Evolutionary conservation across 2,797 vertebrate genomes (phyloP).

Genomic region (Ficedula albicollis): DNA sequence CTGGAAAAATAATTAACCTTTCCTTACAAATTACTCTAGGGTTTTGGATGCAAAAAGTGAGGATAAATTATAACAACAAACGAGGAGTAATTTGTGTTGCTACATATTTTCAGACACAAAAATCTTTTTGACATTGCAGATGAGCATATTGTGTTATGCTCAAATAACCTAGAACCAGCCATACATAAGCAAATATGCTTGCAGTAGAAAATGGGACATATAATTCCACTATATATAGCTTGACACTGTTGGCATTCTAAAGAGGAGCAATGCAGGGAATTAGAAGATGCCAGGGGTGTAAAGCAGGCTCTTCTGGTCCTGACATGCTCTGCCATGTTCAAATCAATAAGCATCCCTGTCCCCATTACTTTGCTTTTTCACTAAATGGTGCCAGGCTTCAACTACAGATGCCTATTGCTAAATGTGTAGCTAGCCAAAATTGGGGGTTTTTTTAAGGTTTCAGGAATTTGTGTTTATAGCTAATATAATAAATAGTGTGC

Average conservation of each 20-base stretch:
- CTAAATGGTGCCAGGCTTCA: not conserved
- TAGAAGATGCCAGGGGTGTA: not conserved
- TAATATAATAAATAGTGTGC: not conserved
- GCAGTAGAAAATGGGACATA: not conserved
- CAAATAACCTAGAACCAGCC: not conserved
- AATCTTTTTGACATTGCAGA: not conserved
- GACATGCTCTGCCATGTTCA: not conserved
- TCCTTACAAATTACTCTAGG: not conserved
- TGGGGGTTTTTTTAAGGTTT: not conserved
- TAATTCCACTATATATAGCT: not conserved
- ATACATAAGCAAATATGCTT: not conserved
- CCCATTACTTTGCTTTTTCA: not conserved
- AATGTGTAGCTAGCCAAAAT: not conserved
- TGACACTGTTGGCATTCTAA: not conserved
- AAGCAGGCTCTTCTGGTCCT: not conserved
- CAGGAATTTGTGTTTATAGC: not conserved
- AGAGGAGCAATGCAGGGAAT: not conserved
- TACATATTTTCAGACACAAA: not conserved
- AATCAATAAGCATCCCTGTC: not conserved
- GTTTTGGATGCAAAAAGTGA: not conserved
- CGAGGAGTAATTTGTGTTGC: not conserved
- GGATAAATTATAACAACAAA: not conserved
- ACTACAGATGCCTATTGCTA: not conserved
- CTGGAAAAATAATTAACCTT: not conserved
- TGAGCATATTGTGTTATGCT: not conserved